Conservation (phyloP, 2,888 invertebrate species). For the Apamea sordens region DNA sequence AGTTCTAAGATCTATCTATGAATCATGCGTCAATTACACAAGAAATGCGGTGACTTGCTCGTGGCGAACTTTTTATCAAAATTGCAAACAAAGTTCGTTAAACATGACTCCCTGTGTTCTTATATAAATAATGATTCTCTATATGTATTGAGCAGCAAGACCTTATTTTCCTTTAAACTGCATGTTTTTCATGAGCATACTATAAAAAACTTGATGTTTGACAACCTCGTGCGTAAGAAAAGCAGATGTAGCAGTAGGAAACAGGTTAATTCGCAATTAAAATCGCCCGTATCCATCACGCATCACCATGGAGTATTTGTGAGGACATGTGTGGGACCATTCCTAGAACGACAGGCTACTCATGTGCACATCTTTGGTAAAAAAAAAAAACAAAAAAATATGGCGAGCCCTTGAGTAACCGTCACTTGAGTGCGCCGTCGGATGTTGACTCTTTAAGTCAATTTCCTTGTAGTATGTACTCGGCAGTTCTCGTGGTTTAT, state of each 20-base stretch:
- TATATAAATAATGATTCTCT: slow-evolving; percentile 24
- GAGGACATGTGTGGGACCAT: slow-evolving; percentile 81
- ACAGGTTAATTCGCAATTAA: slow-evolving; percentile 65
- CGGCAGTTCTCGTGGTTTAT: slow-evolving; percentile 50
- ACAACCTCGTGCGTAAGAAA: slow-evolving; percentile 28
- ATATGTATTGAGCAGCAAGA: slow-evolving; percentile 8
- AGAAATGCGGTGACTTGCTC: slow-evolving; percentile 49
- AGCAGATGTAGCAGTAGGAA: slow-evolving; percentile 40
- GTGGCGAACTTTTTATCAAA: slow-evolving; percentile 39
- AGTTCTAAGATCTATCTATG: slow-evolving; percentile 50
- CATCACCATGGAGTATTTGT: slow-evolving; percentile 46
- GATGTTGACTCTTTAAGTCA: slow-evolving; percentile 74
- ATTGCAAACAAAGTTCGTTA: slow-evolving; percentile 30
- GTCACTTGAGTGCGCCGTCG: slow-evolving; percentile 69
- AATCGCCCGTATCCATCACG: slow-evolving; percentile 58
- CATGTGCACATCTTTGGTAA: slow-evolving; percentile 82
- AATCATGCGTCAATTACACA: slow-evolving; percentile 52
- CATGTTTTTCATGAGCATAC: slow-evolving; percentile 19
- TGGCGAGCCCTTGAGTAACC: slow-evolving; percentile 74
- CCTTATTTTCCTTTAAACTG: slow-evolving; percentile 9
- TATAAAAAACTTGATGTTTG: slow-evolving; percentile 28
- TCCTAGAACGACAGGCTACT: slow-evolving; percentile 82
- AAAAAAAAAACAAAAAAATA: slow-evolving; percentile 73
- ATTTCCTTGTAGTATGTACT: slow-evolving; percentile 68
- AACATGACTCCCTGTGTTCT: slow-evolving; percentile 27